Evolutionary conservation across 2,888 invertebrate species (phyloP).

Genomic region (Adelognathus sp.): DNA sequence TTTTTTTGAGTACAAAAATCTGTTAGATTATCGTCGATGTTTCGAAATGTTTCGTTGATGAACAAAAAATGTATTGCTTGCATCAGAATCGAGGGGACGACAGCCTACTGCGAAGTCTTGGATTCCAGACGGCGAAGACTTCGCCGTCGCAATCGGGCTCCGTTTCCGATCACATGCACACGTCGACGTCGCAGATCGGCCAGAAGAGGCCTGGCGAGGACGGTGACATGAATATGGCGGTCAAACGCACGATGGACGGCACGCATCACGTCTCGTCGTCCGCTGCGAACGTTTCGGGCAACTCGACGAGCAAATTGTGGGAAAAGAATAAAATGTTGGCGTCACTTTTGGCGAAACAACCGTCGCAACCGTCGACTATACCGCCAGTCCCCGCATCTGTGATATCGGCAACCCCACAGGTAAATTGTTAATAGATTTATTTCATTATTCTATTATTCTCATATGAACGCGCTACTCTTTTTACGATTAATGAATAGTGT

Average conservation of each 20-base stretch:
- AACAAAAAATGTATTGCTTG: neutral
- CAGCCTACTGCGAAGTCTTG: constrained; percentile 82
- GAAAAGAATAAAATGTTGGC: constrained; percentile 94
- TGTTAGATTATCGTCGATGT: neutral
- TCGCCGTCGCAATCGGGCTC: constrained; percentile 83
- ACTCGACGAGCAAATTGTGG: constrained; percentile 86
- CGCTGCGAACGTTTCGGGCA: constrained; percentile 76
- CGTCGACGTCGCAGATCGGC: constrained; percentile 76
- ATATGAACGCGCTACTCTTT: too few relatives aligned
- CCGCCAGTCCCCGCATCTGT: constrained; percentile 85
- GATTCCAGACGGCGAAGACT: constrained; percentile 82
- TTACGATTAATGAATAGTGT: too few relatives aligned
- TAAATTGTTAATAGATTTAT: constrained; percentile 49
- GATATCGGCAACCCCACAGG: constrained; percentile 87
- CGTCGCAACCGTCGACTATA: constrained; percentile 85
- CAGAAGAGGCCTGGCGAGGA: constrained; percentile 87
- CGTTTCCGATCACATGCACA: constrained; percentile 71
- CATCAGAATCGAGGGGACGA: constrained; percentile 82
- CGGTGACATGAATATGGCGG: constrained; percentile 82
- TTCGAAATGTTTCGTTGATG: neutral
- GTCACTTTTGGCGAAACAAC: constrained; percentile 89
- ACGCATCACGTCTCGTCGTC: constrained; percentile 80
- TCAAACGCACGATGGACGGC: constrained; percentile 81
- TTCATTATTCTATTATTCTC: neutral
- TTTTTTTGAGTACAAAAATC: neutral